Evolutionary conservation across 2,888 invertebrate species (phyloP), one percentile per base, ranked within the genome.

Genomic region (Aelia acuminata): DNA sequence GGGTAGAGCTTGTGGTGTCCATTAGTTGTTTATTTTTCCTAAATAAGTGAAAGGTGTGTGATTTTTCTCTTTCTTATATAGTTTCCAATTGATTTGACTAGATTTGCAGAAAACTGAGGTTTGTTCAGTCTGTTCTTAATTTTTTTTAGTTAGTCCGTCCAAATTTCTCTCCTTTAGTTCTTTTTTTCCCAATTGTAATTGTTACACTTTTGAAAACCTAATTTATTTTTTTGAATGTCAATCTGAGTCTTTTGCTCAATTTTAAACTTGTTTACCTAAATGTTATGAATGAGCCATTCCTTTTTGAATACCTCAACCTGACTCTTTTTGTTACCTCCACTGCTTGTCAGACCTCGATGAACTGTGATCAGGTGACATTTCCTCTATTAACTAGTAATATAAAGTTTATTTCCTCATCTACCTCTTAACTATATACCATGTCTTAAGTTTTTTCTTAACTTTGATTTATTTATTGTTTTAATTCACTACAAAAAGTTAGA

Each of bases 361-460:
- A 39, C 85, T 85, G 85, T 85, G 85, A 85, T 85, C 43, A 22
- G 43, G 80, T 47, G 53, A 85, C 50, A 57, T 31, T 53, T 85
- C 39, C 49, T 85, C 48, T 49, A 35, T 85, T 26, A 22, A 85
- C 57, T 39, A 39, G 39, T 39, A 57, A 53, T 85, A 50, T 39
- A 85, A 39, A 48, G 49, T 85, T 85, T 85, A 39, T 53, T 57
- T 85, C 53, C 53, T 53, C 50, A 35, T 85, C 53, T 85, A 85
- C 85, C 85, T 85, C 85, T 85, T 85, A 85, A n/a, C 53, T 85
- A 53, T 80, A 43, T 85, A 85, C 50, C 85, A 85, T 18, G 22
- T 39, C 50, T 39, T 84, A 84, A 84, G 48, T 50, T 84, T 84
- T 84, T 47, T 35, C 50, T 50, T 84, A 49, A 35, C 84, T 84